phyloP scores from a whole-genome alignment of 2,797 vertebrate genomes.

The Spea hammondii region DNA sequence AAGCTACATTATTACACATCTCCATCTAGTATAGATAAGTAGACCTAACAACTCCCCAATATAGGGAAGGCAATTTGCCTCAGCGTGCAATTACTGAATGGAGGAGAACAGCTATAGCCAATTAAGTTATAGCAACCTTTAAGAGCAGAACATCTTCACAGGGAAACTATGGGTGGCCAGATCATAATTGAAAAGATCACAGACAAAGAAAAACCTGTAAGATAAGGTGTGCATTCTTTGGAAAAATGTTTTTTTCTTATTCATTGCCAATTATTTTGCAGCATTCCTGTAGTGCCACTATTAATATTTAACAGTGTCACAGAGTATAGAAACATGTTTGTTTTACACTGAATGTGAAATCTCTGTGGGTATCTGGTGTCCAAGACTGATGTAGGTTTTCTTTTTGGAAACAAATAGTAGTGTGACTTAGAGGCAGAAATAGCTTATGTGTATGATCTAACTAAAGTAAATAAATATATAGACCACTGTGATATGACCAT shows the following conservation, averaged over 20 bases:
- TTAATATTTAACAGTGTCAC: conserved; percentile 47
- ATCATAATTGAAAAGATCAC: conserved; percentile 30
- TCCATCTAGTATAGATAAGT: conserved; percentile 16
- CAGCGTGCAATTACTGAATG: conserved; percentile 39
- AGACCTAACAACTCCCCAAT: conserved; percentile 31
- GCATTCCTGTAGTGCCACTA: conserved; percentile 27
- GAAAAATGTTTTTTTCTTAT: conserved; percentile 1
- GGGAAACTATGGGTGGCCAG: conserved; percentile 39
- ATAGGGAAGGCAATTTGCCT: conserved; percentile 6
- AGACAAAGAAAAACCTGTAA: conserved; percentile 30
- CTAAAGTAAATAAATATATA: no score
- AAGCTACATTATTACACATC: conserved; percentile 29
- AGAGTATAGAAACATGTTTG: conserved; percentile 21
- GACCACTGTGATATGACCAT: no score
- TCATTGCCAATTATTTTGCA: conserved; percentile 28
- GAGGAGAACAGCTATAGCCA: conserved; percentile 33
- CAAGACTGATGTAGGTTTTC: neutral
- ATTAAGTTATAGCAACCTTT: conserved; percentile 50
- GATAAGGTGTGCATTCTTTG: conserved; percentile 8
- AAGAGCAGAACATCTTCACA: conserved; percentile 41
- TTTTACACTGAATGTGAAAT: conserved; percentile 18
- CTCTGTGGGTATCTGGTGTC: conserved; percentile 3
- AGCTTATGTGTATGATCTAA: neutral
- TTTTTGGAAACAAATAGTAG: neutral
- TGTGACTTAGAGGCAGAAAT: conserved; percentile 6